A percentile compares a stretch with the other conserved stretches of the same genome.
phyloP scores from a whole-genome alignment of 2,888 invertebrate genomes.

The Drosophila diplacantha region DNA sequence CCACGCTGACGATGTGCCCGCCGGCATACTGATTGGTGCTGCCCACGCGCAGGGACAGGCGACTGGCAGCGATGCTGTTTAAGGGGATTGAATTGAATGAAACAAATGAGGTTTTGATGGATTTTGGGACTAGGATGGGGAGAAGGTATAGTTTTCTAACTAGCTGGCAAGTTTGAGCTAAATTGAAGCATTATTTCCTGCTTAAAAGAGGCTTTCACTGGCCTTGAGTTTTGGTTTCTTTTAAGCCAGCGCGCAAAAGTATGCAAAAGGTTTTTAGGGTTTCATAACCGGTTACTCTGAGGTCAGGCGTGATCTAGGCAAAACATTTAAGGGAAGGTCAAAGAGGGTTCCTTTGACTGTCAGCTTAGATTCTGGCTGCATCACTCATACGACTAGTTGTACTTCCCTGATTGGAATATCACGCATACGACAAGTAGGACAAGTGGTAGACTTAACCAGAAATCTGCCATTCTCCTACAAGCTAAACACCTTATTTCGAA shows the following conservation, averaged over 20 bases:
- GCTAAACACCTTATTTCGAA: neutral
- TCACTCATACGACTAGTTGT: constrained; percentile 1
- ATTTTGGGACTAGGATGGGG: neutral
- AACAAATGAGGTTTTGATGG: neutral
- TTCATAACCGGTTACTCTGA: neutral
- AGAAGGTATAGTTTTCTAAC: neutral
- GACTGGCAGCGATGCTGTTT: constrained; percentile 37
- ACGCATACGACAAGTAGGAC: neutral
- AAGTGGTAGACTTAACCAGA: neutral
- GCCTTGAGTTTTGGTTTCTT: neutral
- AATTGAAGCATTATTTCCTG: neutral
- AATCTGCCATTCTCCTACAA: neutral
- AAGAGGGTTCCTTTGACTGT: no score
- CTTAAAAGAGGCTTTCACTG: neutral
- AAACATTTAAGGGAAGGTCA: neutral
- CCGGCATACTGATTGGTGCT: constrained; percentile 74
- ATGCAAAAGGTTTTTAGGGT: neutral
- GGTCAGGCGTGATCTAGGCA: neutral
- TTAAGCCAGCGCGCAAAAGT: neutral
- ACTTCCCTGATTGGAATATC: neutral
- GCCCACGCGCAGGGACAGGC: constrained; percentile 72
- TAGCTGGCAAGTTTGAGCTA: neutral
- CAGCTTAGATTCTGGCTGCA: neutral
- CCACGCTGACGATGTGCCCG: constrained; percentile 65
- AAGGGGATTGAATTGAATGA: neutral